Percentiles rank a stretch among this genome's conserved stretches.
Evolutionary conservation across 2,888 invertebrate species (phyloP).

Genomic region (Cheilosia impressa): DNA sequence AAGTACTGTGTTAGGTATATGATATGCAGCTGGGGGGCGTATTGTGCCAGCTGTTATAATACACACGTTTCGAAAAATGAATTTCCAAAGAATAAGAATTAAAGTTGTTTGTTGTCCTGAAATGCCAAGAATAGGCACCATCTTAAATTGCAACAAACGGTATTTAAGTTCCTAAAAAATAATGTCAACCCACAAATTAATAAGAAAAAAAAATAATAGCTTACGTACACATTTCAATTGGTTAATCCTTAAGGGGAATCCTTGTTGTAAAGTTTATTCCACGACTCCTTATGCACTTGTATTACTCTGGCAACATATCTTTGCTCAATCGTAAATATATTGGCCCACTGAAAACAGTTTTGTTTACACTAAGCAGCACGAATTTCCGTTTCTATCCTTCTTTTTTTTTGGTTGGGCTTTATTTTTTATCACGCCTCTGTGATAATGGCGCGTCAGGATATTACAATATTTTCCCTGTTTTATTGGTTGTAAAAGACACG

Average conservation of each 20-base stretch:
- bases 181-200: background rate
- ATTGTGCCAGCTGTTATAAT: too few species aligned
- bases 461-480: conserved; percentile 37
- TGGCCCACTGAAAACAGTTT: background rate
- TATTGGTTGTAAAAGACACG: conserved; percentile 52
- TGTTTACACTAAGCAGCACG: conserved; percentile 1
- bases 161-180: background rate
- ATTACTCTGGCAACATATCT: too few species aligned
- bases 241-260: conserved; percentile 60
- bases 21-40: too few species aligned
- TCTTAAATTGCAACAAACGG: background rate
- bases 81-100: too few species aligned
- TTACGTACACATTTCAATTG: conserved; percentile 64
- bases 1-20: too few species aligned
- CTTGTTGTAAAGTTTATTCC: conserved; percentile 39
- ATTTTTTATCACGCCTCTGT: conserved; percentile 41
- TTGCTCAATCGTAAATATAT: conserved; percentile 11
- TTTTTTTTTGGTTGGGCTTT: background rate
- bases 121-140: too few species aligned
- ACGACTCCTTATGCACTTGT: conserved; percentile 2
- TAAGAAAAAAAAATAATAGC: background rate
- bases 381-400: conserved; percentile 10
- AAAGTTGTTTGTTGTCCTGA: too few species aligned
- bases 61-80: too few species aligned
- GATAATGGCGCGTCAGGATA: conserved; percentile 46